Conservation (phyloP, 2,888 invertebrate genomes). For the Polia nebulosa region DNA sequence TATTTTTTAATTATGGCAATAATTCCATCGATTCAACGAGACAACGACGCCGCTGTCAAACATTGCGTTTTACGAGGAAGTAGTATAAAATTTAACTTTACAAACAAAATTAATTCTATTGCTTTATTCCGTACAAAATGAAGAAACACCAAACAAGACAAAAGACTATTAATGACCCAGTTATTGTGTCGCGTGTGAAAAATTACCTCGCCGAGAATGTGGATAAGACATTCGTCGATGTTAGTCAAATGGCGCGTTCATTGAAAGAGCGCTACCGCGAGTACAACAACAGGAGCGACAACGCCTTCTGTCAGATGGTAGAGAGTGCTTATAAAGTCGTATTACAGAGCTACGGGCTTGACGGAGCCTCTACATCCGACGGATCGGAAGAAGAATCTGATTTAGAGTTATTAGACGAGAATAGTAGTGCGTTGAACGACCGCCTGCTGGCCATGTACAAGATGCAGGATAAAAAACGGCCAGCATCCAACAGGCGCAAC, state of each 20-base stretch:
- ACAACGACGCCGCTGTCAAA: constrained; percentile 83
- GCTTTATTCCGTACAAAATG: constrained; percentile 75
- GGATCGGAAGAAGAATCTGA: constrained; percentile 92
- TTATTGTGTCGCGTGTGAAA: constrained; percentile 92
- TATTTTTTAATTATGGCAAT: constrained; percentile 72
- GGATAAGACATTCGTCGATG: constrained; percentile 95
- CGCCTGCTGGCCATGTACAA: constrained; percentile 89
- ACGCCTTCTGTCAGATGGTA: constrained; percentile 95
- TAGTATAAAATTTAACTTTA: constrained; percentile 60
- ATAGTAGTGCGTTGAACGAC: constrained; percentile 93
- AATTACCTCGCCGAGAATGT: constrained; percentile 96
- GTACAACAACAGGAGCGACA: constrained; percentile 95
- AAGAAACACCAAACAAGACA: constrained; percentile 89
- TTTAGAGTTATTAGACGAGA: constrained; percentile 95
- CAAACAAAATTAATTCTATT: constrained; percentile 42
- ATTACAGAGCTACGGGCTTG: constrained; percentile 92
- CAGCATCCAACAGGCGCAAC: constrained; percentile 78
- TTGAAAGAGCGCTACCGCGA: constrained; percentile 94
- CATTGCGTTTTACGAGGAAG: constrained; percentile 76
- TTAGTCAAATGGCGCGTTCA: constrained; percentile 95
- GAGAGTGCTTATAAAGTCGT: constrained; percentile 94
- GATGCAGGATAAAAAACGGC: constrained; percentile 88
- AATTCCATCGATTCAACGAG: constrained; percentile 84
- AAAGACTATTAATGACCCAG: constrained; percentile 89
- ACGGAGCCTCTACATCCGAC: constrained; percentile 91